Conservation (phyloP, 2,113 vertebrate genomes). For the Nettapus auritus region DNA sequence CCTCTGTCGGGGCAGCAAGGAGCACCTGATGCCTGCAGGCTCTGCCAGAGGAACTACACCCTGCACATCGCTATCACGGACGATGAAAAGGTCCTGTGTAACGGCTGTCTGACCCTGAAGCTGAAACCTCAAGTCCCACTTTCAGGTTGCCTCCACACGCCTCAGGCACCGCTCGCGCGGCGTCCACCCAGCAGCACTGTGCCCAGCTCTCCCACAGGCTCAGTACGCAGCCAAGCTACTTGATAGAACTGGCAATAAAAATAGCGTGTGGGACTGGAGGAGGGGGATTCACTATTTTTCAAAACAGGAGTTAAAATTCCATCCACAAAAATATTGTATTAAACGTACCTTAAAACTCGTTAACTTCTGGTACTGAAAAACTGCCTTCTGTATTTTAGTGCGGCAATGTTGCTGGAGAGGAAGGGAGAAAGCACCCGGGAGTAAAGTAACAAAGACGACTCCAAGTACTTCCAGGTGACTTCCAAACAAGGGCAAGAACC, state of each 20-base stretch:
- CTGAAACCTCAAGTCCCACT: accelerated
- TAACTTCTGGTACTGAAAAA: neutral
- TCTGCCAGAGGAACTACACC: neutral
- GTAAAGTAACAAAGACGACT: neutral
- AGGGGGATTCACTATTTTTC: neutral
- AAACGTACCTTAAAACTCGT: neutral
- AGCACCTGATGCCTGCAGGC: accelerated
- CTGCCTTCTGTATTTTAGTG: neutral
- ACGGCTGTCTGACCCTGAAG: neutral
- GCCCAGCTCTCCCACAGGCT: accelerated
- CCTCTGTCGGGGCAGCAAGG: accelerated
- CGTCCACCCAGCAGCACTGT: neutral
- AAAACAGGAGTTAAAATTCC: neutral
- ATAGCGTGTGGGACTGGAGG: neutral
- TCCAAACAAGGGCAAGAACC: neutral
- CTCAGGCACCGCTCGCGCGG: accelerated
- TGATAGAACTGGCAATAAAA: neutral
- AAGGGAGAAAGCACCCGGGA: neutral
- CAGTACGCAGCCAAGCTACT: neutral
- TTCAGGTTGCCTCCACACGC: neutral
- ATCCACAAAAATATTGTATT: neutral
- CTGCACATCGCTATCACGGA: neutral
- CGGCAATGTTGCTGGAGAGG: neutral
- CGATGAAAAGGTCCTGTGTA: neutral
- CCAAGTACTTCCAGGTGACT: neutral